Evolutionary conservation across 2,113 vertebrate genomes (phyloP).

Genomic region (Neodontobutis hainanensis): DNA sequence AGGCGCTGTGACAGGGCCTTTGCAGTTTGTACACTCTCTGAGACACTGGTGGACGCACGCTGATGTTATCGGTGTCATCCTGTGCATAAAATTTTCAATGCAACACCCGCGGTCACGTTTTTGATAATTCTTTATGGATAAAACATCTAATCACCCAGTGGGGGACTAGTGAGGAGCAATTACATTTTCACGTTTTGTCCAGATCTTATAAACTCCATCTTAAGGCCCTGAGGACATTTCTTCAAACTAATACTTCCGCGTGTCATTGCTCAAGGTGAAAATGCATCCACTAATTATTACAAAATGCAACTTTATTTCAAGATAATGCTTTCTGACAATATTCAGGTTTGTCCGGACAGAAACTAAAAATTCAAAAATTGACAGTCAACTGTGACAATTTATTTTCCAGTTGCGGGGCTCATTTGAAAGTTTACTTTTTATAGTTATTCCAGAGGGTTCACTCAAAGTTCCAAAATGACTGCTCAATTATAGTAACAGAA

Average conservation of each 20-base stretch:
- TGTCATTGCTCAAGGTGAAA: background rate
- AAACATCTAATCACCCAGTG: background rate
- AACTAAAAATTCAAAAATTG: no score
- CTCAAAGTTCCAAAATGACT: no score
- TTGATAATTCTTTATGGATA: constrained; percentile 5
- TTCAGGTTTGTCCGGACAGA: no score
- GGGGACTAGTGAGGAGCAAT: background rate
- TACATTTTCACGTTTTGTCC: background rate
- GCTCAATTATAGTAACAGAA: no score
- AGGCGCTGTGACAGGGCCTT: constrained; percentile 28
- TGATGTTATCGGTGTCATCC: constrained; percentile 1
- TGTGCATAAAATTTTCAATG: background rate
- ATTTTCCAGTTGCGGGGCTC: no score
- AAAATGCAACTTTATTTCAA: no score
- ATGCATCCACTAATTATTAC: background rate
- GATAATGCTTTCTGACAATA: no score
- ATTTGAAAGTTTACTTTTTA: no score
- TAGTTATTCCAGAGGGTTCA: no score
- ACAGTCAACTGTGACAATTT: no score
- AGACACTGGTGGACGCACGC: background rate
- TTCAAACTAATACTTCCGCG: background rate
- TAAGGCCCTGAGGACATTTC: background rate
- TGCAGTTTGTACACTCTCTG: background rate
- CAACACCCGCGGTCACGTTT: background rate
- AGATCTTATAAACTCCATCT: no score